Evolutionary conservation across 64 coral and sea anemone genomes (phyloP).

Genomic region (Stylophora pistillata): DNA sequence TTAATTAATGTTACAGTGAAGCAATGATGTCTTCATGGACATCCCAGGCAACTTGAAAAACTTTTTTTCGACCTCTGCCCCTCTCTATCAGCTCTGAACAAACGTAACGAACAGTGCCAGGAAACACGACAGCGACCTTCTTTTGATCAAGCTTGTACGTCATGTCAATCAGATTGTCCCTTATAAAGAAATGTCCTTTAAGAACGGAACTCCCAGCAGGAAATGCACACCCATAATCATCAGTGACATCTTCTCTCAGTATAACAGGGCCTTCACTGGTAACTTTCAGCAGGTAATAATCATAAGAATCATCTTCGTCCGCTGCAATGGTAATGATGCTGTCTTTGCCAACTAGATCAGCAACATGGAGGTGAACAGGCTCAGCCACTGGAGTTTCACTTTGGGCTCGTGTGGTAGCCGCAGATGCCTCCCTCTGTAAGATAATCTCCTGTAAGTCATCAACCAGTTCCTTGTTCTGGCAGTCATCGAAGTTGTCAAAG

Average conservation of each 20-base stretch:
- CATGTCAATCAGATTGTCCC: slow-evolving; percentile 41
- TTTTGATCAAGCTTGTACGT: neutral
- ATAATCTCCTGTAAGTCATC: slow-evolving; percentile 22
- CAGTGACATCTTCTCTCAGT: neutral
- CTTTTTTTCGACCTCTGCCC: slow-evolving; percentile 36
- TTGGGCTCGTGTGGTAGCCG: neutral
- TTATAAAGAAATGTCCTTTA: slow-evolving; percentile 32
- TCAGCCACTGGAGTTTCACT: slow-evolving; percentile 1
- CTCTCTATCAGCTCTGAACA: slow-evolving; percentile 38
- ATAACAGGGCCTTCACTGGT: neutral
- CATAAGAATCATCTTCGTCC: slow-evolving; percentile 19
- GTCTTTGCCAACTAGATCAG: slow-evolving; percentile 42
- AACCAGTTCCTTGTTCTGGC: slow-evolving; percentile 41
- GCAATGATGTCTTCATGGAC: slow-evolving; percentile 51
- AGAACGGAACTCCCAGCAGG: slow-evolving; percentile 28
- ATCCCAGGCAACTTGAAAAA: slow-evolving; percentile 34
- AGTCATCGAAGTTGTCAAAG: neutral
- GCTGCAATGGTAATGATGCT: slow-evolving; percentile 57
- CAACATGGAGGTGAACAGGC: slow-evolving; percentile 50
- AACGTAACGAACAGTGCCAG: slow-evolving; percentile 52
- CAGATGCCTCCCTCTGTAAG: slow-evolving; percentile 28
- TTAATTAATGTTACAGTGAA: neutral
- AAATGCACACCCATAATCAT: slow-evolving; percentile 29
- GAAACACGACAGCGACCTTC: slow-evolving; percentile 39
- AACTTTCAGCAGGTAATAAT: slow-evolving; percentile 17